A percentile compares a stretch with the other conserved stretches of the same genome.
Conservation (phyloP, 23 tunicate species). For the Styela plicata region DNA sequence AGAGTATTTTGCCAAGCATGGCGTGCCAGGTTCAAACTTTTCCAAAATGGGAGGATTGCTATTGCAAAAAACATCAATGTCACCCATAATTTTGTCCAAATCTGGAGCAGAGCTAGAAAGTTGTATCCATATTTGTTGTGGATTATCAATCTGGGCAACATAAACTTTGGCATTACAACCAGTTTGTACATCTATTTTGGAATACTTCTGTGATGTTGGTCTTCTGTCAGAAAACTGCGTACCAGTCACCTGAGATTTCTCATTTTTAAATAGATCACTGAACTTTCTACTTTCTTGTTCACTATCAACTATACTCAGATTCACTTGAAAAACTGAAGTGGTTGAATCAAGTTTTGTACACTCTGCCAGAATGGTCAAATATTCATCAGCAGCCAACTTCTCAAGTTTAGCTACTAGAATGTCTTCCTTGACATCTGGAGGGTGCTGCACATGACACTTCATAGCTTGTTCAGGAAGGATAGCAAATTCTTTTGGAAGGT, state of each 20-base stretch:
- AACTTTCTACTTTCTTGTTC: background rate
- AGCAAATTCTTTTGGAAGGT: constrained; percentile 10
- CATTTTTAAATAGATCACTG: background rate
- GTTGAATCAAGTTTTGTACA: background rate
- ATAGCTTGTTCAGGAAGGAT: constrained; percentile 38
- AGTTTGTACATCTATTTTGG: constrained; percentile 1
- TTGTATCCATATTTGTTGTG: constrained; percentile 61
- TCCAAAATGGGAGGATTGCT: constrained; percentile 3
- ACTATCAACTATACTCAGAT: background rate
- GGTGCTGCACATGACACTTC: constrained; percentile 16
- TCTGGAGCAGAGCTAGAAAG: constrained; percentile 26
- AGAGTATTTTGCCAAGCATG: constrained; percentile 67
- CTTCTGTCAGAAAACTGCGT: no score
- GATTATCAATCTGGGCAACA: constrained; percentile 61
- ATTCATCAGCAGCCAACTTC: constrained; percentile 19
- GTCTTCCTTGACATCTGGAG: background rate
- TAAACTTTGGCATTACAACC: constrained; percentile 30
- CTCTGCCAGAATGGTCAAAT: background rate
- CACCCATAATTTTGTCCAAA: constrained; percentile 45
- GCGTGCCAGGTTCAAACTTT: constrained; percentile 24
- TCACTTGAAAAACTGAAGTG: background rate
- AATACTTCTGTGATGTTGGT: background rate
- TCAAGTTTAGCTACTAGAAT: constrained; percentile 24
- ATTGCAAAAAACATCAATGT: constrained; percentile 35
- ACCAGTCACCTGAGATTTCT: background rate